These are phyloP conservation scores for Prionailurus bengalensis DNA, from an alignment of 2,113 vertebrate genomes.

Conservation along the genomic window DNA sequence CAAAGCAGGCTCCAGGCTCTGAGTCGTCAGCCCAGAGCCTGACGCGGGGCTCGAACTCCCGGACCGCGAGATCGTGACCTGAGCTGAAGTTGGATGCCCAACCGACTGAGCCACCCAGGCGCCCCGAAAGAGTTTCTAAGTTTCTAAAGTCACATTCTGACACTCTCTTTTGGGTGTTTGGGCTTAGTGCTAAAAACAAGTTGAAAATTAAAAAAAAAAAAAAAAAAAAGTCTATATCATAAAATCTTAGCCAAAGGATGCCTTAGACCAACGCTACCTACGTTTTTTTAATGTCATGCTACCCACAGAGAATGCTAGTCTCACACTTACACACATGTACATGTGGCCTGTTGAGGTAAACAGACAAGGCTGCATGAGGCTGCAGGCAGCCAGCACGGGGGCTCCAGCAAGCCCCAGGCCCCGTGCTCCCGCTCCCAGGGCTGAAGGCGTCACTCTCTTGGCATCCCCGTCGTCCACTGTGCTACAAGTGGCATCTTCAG, in stretches of 20 bases:
- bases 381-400: not conserved
- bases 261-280: not conserved
- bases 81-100: no score
- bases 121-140: not conserved
- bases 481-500: not conserved
- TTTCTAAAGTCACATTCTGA: not conserved
- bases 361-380: not conserved
- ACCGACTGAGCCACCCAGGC: no score
- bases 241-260: not conserved
- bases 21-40: no score
- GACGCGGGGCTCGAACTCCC: no score
- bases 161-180: not conserved
- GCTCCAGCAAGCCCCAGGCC: not conserved
- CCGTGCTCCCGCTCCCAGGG: fast-evolving
- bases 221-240: not conserved
- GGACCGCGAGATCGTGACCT: no score
- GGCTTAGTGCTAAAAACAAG: not conserved
- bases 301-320: not conserved
- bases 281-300: not conserved
- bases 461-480: not conserved
- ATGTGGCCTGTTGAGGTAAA: not conserved
- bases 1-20: no score
- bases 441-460: not conserved
- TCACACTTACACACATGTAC: not conserved
- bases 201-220: not conserved